Evolutionary conservation across 2,888 invertebrate genomes (phyloP).

Genomic region (Pandemis heparana): DNA sequence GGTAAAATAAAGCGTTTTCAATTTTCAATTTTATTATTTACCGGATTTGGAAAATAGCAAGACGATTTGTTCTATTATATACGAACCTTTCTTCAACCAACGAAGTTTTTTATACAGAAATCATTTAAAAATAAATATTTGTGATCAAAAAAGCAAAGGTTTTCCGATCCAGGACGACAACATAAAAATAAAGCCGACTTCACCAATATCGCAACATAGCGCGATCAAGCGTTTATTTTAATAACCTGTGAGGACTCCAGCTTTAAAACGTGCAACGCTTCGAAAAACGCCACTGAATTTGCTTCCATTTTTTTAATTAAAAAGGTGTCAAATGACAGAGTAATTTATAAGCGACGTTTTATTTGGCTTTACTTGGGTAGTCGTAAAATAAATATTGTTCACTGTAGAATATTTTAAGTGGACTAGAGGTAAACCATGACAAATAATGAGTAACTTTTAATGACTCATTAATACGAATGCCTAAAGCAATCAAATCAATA

Average conservation of each 20-base stretch:
- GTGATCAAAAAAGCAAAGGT: not conserved
- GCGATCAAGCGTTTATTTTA: slow-evolving; percentile 1
- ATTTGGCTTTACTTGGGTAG: not conserved
- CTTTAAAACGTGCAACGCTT: not conserved
- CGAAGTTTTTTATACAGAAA: too few species aligned
- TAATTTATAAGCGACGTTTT: not conserved
- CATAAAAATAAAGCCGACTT: not conserved
- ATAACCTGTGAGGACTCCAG: not conserved
- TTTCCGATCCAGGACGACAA: not conserved
- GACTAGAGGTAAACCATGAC: not conserved
- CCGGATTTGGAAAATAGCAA: too few species aligned
- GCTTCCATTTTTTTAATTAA: not conserved
- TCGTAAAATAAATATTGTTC: not conserved
- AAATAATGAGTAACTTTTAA: not conserved
- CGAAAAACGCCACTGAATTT: not conserved
- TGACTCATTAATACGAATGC: not conserved
- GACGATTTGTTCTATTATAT: too few species aligned
- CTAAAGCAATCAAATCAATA: not conserved
- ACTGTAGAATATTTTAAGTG: too few species aligned
- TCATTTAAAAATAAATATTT: not conserved
- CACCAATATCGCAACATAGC: not conserved
- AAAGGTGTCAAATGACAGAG: slow-evolving; percentile 2
- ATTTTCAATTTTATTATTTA: not conserved
- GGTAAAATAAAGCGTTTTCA: not conserved
- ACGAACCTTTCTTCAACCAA: too few species aligned